phyloP scores from a whole-genome alignment of 2,888 invertebrate species.

The Tetanocera ferruginea region DNA sequence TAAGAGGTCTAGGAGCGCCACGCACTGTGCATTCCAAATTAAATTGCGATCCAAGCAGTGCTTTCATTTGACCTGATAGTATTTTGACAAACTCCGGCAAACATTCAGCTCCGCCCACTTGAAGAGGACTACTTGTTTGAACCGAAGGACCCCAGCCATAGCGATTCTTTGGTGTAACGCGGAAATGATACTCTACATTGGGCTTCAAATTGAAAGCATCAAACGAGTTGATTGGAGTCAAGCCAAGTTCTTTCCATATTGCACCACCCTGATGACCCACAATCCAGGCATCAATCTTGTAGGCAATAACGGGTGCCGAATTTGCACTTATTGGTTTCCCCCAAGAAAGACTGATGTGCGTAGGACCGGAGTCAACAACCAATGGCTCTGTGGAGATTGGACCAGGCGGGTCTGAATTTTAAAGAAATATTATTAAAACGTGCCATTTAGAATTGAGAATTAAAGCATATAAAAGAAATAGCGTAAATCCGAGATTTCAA shows the following conservation, averaged over 20 bases:
- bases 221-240: constrained; percentile 83
- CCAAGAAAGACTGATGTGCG: constrained; percentile 89
- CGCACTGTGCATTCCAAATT: constrained; percentile 81
- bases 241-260: constrained; percentile 84
- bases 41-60: constrained; percentile 77
- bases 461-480: background rate
- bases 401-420: constrained; percentile 81
- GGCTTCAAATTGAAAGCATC: constrained; percentile 87
- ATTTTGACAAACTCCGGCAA: constrained; percentile 84
- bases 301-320: constrained; percentile 84
- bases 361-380: constrained; percentile 85
- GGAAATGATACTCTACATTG: constrained; percentile 86
- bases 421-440: background rate
- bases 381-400: constrained; percentile 82
- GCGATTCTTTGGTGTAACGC: constrained; percentile 88
- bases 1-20: constrained; percentile 77
- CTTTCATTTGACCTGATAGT: constrained; percentile 83
- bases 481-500: background rate
- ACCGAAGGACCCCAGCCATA: constrained; percentile 90
- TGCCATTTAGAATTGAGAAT: background rate
- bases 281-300: constrained; percentile 86
- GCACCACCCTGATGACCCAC: constrained; percentile 86
- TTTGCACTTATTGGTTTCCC: constrained; percentile 77
- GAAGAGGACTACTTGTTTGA: constrained; percentile 76
- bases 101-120: constrained; percentile 77